Evolutionary conservation across 2,113 vertebrate genomes (phyloP).

Genomic region (Apistogramma diplotaenia): DNA sequence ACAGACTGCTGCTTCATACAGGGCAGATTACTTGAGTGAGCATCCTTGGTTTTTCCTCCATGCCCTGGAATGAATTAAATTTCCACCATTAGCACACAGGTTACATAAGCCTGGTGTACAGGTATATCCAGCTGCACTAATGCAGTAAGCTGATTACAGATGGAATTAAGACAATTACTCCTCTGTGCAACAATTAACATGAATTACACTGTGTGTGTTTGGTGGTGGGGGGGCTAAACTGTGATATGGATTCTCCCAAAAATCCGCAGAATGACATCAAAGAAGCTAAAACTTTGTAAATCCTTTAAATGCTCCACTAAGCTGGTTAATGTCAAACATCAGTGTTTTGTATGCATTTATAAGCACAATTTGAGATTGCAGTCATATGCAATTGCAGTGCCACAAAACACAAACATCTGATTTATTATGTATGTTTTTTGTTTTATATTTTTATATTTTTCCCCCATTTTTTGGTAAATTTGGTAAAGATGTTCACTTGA

Average conservation of each 20-base stretch:
- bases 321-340: constrained; percentile 19
- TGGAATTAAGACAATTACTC: constrained; percentile 72
- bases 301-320: constrained; percentile 27
- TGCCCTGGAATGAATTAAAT: constrained; percentile 58
- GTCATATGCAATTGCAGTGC: background rate
- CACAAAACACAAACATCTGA: background rate
- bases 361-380: background rate
- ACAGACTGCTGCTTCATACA: constrained; percentile 41
- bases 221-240: constrained; percentile 25
- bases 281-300: constrained; percentile 10
- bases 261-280: constrained; percentile 1
- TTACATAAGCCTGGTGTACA: constrained; percentile 58
- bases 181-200: constrained; percentile 64
- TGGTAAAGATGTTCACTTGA: too few relatives aligned
- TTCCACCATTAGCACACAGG: constrained; percentile 39
- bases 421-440: background rate
- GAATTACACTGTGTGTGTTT: too few relatives aligned
- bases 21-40: constrained; percentile 58
- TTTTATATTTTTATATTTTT: too few relatives aligned
- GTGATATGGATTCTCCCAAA: constrained; percentile 16
- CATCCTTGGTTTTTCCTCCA: constrained; percentile 47
- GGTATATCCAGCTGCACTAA: constrained; percentile 63
- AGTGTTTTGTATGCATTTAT: background rate
- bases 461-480: too few relatives aligned
- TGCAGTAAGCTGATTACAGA: constrained; percentile 71